phyloP scores from a whole-genome alignment of 1,140 invertebrate genomes.

The Trypoxylus dichotomus region DNA sequence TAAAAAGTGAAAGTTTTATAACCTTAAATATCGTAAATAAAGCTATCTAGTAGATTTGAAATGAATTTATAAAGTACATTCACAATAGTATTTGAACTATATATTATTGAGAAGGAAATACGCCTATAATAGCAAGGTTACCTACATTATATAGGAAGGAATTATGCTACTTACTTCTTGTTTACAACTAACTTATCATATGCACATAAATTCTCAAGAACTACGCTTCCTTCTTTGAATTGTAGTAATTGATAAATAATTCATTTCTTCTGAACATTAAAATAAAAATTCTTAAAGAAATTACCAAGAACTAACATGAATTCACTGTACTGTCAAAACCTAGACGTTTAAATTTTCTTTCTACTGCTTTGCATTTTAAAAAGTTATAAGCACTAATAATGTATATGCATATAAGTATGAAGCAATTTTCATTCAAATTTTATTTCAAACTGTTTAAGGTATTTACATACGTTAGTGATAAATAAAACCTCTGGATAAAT shows the following conservation, averaged over 20 bases:
- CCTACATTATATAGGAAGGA: background rate
- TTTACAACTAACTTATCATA: background rate
- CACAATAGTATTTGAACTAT: background rate
- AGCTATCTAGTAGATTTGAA: background rate
- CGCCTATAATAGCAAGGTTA: conserved; percentile 29
- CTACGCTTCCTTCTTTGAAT: background rate
- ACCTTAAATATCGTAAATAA: background rate
- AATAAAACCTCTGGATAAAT: background rate
- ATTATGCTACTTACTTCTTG: conserved; percentile 4
- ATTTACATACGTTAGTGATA: too few relatives aligned
- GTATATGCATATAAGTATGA: background rate
- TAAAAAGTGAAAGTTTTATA: conserved; percentile 23
- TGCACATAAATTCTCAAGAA: background rate
- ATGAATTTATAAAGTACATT: background rate
- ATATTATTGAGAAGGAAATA: conserved; percentile 12
- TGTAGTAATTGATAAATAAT: background rate
- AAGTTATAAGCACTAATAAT: background rate
- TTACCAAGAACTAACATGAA: background rate
- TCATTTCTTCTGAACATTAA: background rate
- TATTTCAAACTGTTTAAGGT: too few relatives aligned
- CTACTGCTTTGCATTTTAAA: background rate
- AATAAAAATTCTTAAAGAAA: background rate
- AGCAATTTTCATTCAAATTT: too few relatives aligned
- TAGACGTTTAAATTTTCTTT: background rate
- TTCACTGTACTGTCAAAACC: background rate